Evolutionary conservation across 2,888 invertebrate genomes (phyloP).

Genomic region (Sinotaia quadrata): DNA sequence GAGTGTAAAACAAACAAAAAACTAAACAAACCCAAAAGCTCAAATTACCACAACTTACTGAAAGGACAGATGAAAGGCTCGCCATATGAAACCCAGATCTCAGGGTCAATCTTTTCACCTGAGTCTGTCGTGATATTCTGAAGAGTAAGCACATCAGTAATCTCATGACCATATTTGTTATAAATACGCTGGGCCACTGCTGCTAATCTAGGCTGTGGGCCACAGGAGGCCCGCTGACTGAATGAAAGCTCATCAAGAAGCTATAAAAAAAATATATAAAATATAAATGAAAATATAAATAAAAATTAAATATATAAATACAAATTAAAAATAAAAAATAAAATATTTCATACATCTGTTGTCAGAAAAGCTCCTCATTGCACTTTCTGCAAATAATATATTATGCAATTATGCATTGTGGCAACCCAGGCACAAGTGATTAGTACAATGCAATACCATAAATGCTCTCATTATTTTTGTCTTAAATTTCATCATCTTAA

Average conservation of each 20-base stretch:
- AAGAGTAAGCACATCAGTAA: constrained; percentile 60
- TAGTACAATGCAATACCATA: too few species aligned
- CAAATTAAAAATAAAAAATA: too few species aligned
- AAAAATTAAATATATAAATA: too few species aligned
- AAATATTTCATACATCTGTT: too few species aligned
- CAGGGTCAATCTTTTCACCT: constrained; percentile 43
- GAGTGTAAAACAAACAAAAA: too few species aligned
- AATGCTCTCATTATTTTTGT: too few species aligned
- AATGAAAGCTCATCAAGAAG: constrained; percentile 65
- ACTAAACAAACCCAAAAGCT: neutral
- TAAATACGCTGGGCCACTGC: constrained; percentile 66
- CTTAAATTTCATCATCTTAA: too few species aligned
- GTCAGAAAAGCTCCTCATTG: too few species aligned
- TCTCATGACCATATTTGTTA: constrained; percentile 62
- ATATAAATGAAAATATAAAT: too few species aligned
- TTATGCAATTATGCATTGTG: too few species aligned
- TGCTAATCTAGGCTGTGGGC: constrained; percentile 58
- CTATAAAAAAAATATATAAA: constrained; percentile 42
- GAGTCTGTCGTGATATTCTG: constrained; percentile 57
- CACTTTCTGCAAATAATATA: too few species aligned
- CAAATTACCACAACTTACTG: constrained; percentile 56
- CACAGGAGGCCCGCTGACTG: constrained; percentile 43
- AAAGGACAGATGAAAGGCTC: constrained; percentile 69
- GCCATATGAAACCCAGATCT: constrained; percentile 70
- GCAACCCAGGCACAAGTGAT: too few species aligned